Conservation (phyloP, 1,140 invertebrate genomes). For the Dysdera silvatica region DNA sequence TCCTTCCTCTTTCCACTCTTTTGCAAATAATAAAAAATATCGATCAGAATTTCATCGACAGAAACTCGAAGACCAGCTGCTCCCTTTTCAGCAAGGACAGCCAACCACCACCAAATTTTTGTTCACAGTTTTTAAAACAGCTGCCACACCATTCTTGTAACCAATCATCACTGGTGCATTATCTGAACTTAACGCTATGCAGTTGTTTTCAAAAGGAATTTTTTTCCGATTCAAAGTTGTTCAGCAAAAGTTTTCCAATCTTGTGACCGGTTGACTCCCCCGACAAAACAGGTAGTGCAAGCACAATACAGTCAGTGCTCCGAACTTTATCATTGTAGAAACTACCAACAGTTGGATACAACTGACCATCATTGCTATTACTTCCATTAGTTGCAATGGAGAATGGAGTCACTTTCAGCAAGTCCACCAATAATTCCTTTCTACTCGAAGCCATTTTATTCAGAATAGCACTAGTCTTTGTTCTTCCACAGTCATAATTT, state of each 20-base stretch:
- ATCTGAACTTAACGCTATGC: background rate
- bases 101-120: background rate
- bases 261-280: too few species aligned
- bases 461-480: background rate
- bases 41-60: background rate
- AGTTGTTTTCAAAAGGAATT: too few species aligned
- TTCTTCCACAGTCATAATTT: background rate
- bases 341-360: background rate
- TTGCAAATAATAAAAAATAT: background rate
- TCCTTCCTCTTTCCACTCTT: background rate
- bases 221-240: too few species aligned
- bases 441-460: background rate
- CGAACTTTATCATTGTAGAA: too few species aligned
- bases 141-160: background rate
- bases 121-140: background rate
- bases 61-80: too few species aligned
- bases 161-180: background rate
- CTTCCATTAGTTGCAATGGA: background rate
- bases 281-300: too few species aligned
- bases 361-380: background rate
- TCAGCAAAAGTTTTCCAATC: too few species aligned
- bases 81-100: background rate
- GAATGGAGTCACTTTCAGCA: background rate
- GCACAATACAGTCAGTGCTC: too few species aligned
- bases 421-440: background rate